Conservation (phyloP, 2,797 vertebrate genomes). For the Tamandua tetradactyla region DNA sequence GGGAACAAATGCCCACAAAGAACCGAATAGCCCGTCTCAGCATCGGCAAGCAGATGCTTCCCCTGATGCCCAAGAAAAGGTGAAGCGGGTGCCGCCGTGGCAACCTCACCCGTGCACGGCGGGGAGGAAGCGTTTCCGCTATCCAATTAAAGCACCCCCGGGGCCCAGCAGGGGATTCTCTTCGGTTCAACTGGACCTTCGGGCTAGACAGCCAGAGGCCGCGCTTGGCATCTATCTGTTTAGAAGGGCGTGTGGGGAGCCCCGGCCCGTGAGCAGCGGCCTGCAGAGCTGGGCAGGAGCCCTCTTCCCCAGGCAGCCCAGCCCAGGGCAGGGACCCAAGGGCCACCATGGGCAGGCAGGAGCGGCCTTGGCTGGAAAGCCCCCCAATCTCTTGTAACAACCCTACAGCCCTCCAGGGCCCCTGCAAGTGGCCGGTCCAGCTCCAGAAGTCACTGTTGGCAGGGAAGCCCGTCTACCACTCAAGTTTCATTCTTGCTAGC, state of each 20-base stretch:
- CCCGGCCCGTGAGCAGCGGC: not conserved
- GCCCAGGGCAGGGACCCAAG: not conserved
- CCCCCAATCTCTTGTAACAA: not conserved
- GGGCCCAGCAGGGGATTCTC: not conserved
- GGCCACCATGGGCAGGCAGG: not conserved
- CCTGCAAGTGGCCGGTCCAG: not conserved
- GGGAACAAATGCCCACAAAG: not conserved
- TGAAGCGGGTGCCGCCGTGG: not conserved
- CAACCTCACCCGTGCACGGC: not conserved
- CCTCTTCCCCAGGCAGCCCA: not conserved
- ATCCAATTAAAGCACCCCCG: too few species aligned
- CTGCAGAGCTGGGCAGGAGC: too few species aligned
- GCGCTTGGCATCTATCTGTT: not conserved
- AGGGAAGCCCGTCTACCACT: not conserved
- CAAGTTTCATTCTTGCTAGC: not conserved
- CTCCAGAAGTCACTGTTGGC: not conserved
- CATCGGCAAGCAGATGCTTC: fast-evolving
- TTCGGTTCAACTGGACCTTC: not conserved
- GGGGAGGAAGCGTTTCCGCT: not conserved
- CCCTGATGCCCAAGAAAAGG: not conserved
- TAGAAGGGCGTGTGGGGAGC: not conserved
- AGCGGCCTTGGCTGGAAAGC: not conserved
- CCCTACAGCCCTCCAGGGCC: not conserved
- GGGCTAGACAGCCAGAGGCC: not conserved
- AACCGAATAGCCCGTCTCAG: not conserved